phyloP scores from a whole-genome alignment of 2,113 vertebrate genomes.

The Castor canadensis region DNA sequence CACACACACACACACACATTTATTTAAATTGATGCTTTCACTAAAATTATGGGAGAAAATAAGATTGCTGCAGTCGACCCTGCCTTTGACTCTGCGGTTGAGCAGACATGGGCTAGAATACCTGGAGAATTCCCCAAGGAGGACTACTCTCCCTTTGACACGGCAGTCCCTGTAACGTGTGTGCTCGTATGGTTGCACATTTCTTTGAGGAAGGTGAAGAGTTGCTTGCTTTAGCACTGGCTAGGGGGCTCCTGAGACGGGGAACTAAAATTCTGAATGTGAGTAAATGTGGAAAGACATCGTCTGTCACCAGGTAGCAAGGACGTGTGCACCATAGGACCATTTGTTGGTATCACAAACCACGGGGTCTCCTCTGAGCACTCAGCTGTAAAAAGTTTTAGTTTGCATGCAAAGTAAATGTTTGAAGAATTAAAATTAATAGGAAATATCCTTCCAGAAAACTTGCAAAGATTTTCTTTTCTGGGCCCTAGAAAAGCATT shows the following conservation, averaged over 20 bases:
- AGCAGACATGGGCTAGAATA: not conserved
- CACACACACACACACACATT: not conserved
- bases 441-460: constrained; percentile 56
- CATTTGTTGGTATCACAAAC: fast-evolving
- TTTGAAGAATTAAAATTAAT: not conserved
- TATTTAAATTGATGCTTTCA: not conserved
- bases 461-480: constrained; percentile 59
- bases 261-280: not conserved
- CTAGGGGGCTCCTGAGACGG: not conserved
- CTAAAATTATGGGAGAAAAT: not conserved
- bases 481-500: not conserved
- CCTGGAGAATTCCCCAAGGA: not conserved
- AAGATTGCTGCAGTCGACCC: not conserved
- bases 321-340: fast-evolving
- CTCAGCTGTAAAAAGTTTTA: not conserved
- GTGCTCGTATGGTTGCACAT: too few relatives aligned
- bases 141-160: not conserved
- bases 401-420: not conserved
- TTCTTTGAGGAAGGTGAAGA: not conserved
- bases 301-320: not conserved
- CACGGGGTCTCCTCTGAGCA: fast-evolving
- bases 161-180: too few relatives aligned
- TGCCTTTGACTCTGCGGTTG: not conserved
- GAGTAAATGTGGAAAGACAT: not conserved
- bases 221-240: too few relatives aligned